Evolutionary conservation across 2,797 vertebrate species (phyloP).

Genomic region (Muscicapa comitata): DNA sequence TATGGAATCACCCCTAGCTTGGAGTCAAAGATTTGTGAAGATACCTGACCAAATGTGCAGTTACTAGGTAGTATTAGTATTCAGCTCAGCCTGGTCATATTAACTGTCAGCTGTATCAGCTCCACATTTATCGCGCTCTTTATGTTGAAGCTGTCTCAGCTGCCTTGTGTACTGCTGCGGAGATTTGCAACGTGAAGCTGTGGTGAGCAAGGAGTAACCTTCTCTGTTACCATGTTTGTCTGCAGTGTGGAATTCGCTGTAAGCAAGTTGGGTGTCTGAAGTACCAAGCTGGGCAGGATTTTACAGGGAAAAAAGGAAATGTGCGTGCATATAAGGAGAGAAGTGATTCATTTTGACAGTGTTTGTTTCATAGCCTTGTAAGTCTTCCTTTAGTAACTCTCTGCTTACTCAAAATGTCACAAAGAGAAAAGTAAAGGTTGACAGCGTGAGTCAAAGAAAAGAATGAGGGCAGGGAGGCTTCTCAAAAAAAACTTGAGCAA

Average conservation of each 20-base stretch:
- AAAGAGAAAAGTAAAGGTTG: background rate
- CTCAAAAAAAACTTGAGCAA: background rate
- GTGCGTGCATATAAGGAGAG: fast-evolving
- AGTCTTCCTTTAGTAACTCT: background rate
- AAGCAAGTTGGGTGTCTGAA: background rate
- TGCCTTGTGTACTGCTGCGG: background rate
- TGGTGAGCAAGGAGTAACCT: background rate
- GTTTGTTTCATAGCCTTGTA: background rate
- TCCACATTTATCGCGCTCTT: fast-evolving
- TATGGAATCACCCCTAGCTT: background rate
- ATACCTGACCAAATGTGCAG: background rate
- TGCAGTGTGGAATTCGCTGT: background rate
- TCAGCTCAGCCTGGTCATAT: background rate
- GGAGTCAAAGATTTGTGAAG: background rate
- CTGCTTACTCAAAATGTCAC: background rate
- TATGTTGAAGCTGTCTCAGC: background rate
- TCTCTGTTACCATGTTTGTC: background rate
- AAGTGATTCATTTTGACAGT: background rate
- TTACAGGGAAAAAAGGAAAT: background rate
- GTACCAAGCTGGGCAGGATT: background rate
- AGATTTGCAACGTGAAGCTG: background rate
- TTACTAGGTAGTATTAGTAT: background rate
- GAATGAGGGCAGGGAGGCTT: background rate
- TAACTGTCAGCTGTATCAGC: background rate
- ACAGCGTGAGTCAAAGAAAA: background rate